Conservation (phyloP, 2,888 invertebrate species). For the Leptodirus hochenwartii region DNA sequence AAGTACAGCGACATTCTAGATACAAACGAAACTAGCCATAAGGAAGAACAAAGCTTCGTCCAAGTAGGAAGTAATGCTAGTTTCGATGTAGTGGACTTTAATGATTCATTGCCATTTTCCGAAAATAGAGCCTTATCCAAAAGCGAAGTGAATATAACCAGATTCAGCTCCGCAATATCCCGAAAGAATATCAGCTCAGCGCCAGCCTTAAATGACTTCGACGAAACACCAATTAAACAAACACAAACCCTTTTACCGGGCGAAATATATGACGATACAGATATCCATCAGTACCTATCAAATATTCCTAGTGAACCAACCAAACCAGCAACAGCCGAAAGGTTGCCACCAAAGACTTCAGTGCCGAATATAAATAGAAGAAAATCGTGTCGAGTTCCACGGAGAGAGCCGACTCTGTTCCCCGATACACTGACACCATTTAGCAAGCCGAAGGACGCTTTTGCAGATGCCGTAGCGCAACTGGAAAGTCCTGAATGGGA, state of each 20-base stretch:
- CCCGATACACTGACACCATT: constrained; percentile 29
- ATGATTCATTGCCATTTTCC: constrained; percentile 5
- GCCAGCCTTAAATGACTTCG: constrained; percentile 19
- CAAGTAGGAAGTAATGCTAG: neutral
- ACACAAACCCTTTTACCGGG: constrained; percentile 16
- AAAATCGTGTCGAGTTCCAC: constrained; percentile 10
- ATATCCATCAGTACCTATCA: too few relatives aligned
- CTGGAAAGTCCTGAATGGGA: constrained; percentile 68
- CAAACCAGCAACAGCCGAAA: constrained; percentile 2
- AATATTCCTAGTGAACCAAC: neutral
- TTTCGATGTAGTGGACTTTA: neutral
- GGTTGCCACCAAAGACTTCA: too few relatives aligned
- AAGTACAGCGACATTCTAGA: neutral
- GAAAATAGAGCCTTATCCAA: constrained; percentile 9
- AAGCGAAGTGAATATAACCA: constrained; percentile 4
- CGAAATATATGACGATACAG: constrained; percentile 13
- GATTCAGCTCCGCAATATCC: neutral
- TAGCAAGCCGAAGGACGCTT: constrained; percentile 44
- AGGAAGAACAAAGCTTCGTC: constrained; percentile 1
- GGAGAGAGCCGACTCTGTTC: constrained; percentile 16
- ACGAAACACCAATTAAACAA: too few relatives aligned
- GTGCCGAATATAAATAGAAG: constrained; percentile 12
- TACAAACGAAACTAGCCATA: neutral
- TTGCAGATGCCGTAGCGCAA: constrained; percentile 42
- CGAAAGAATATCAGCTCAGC: constrained; percentile 23